Percentiles rank a stretch among this genome's conserved stretches.
Evolutionary conservation across 2,113 vertebrate species (phyloP).

Genomic region (Andinoacara biseriatus): DNA sequence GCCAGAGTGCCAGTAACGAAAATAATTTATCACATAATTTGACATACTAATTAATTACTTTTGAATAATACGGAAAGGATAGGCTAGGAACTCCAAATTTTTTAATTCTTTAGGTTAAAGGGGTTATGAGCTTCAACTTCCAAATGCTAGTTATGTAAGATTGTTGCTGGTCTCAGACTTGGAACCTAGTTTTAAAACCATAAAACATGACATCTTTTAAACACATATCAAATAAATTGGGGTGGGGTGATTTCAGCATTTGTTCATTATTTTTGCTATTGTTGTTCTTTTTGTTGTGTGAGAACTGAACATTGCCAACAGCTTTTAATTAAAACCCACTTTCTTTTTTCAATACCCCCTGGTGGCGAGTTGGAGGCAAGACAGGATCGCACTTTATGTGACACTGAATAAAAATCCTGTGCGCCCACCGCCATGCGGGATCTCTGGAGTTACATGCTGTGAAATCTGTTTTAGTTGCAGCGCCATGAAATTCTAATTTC

Average conservation of each 20-base stretch:
- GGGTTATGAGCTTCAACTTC: no score
- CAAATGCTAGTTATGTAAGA: no score
- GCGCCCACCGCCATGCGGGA: neutral
- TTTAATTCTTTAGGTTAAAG: no score
- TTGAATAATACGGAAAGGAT: neutral
- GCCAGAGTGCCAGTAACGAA: neutral
- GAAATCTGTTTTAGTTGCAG: neutral
- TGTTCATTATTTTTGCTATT: neutral
- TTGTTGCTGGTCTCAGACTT: neutral
- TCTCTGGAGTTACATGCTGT: no score
- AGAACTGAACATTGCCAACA: neutral
- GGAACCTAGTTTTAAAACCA: neutral
- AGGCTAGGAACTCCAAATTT: neutral
- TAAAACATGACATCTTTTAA: no score
- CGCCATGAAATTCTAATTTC: neutral
- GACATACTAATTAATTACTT: neutral
- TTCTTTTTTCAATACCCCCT: conserved; percentile 49
- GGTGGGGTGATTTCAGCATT: neutral
- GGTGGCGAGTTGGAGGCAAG: conserved; percentile 26
- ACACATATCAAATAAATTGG: neutral
- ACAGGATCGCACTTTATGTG: neutral
- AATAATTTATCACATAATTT: neutral
- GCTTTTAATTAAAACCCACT: neutral
- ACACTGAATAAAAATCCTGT: neutral
- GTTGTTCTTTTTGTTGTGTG: neutral